Evolutionary conservation across 2,797 vertebrate genomes (phyloP).

Genomic region (Danio albolineatus): DNA sequence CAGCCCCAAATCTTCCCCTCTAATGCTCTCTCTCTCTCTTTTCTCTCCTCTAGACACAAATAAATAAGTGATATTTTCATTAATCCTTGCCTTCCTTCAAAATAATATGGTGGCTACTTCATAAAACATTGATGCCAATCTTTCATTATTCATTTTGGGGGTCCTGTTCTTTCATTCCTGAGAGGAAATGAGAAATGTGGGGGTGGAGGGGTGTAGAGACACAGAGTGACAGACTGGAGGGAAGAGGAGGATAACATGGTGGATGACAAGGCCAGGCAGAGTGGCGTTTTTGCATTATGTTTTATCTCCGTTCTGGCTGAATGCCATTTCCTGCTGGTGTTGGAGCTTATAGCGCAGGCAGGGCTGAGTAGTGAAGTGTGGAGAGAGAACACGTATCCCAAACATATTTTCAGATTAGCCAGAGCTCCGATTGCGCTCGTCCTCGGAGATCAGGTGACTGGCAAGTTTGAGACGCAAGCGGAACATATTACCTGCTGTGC

Average conservation of each 20-base stretch:
- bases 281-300: constrained; percentile 63
- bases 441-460: constrained; percentile 51
- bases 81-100: constrained; percentile 72
- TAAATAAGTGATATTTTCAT: constrained; percentile 83
- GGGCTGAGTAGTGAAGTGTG: constrained; percentile 55
- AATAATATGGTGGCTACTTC: constrained; percentile 84
- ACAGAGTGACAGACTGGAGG: constrained; percentile 56
- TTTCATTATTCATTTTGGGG: constrained; percentile 70
- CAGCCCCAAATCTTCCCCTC: constrained; percentile 53
- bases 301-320: constrained; percentile 63
- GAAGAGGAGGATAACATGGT: constrained; percentile 51
- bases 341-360: constrained; percentile 49
- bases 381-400: constrained; percentile 55
- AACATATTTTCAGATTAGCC: constrained; percentile 57
- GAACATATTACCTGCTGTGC: constrained; percentile 13
- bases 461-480: constrained; percentile 2
- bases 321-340: constrained; percentile 59
- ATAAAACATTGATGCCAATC: constrained; percentile 83
- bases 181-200: constrained; percentile 70
- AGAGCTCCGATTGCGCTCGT: constrained; percentile 42
- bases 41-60: constrained; percentile 71
- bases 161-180: constrained; percentile 66
- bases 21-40: constrained; percentile 48
- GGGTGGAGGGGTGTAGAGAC: constrained; percentile 20
- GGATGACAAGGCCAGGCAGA: constrained; percentile 55